Percentiles rank a stretch among this genome's conserved stretches.
These are phyloP conservation scores for Nebria brevicollis DNA, from an alignment of 2,888 invertebrate genomes.

Conservation along the genomic window DNA sequence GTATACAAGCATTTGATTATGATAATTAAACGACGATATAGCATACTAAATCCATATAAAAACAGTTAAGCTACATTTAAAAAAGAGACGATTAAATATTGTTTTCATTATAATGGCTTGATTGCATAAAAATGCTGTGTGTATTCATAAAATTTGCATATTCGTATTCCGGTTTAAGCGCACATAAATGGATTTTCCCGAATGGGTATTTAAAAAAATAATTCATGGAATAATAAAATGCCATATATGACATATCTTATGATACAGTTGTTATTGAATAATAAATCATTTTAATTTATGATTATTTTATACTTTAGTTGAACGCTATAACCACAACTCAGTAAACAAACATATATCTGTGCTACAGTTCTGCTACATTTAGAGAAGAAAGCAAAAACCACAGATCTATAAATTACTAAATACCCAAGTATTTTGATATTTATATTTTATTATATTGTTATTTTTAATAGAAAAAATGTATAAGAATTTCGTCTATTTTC, in stretches of 20 bases:
- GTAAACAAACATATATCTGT: neutral
- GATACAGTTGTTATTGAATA: neutral
- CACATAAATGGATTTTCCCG: neutral
- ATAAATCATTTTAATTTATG: neutral
- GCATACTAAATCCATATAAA: neutral
- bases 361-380: neutral
- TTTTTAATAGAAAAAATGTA: neutral
- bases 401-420: neutral
- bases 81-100: neutral
- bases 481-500: neutral
- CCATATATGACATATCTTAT: neutral
- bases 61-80: neutral
- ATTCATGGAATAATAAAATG: neutral
- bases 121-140: neutral
- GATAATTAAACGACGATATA: neutral
- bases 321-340: neutral
- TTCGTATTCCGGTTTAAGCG: neutral
- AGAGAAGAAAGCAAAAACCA: neutral
- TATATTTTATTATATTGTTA: neutral
- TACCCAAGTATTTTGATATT: neutral
- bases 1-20: neutral
- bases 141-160: neutral
- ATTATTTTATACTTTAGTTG: neutral
- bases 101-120: neutral
- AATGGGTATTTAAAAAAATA: neutral